Percentiles rank a stretch among this genome's conserved stretches.
These are phyloP conservation scores for Hyles euphorbiae DNA, from an alignment of 1,140 invertebrate genomes.

Conservation along the genomic window DNA sequence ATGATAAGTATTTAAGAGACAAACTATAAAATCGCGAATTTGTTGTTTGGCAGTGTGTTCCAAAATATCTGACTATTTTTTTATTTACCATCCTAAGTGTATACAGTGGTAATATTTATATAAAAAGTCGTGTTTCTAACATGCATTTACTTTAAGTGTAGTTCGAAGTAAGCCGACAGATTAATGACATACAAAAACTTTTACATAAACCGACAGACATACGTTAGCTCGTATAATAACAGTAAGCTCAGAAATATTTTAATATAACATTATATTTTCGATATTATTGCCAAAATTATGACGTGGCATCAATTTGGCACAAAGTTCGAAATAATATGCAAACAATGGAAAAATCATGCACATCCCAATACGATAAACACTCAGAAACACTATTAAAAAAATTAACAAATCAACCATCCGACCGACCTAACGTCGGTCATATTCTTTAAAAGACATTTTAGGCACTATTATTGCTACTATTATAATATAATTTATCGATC, in stretches of 20 bases:
- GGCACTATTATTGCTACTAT: slow-evolving; percentile 74
- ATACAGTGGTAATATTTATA: too few relatives aligned
- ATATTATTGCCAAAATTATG: slow-evolving; percentile 44
- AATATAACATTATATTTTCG: slow-evolving; percentile 35
- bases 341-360: slow-evolving; percentile 33
- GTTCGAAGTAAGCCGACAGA: too few relatives aligned
- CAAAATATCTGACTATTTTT: too few relatives aligned
- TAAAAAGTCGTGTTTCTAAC: too few relatives aligned
- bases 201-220: too few relatives aligned
- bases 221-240: slow-evolving; percentile 1
- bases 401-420: slow-evolving; percentile 65
- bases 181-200: too few relatives aligned
- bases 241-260: slow-evolving; percentile 49
- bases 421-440: slow-evolving; percentile 44
- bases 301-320: slow-evolving; percentile 57
- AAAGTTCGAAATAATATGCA: slow-evolving; percentile 24
- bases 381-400: slow-evolving; percentile 58
- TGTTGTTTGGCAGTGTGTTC: too few relatives aligned
- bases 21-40: too few relatives aligned
- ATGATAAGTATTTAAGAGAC: too few relatives aligned
- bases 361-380: slow-evolving; percentile 42
- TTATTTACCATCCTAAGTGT: too few relatives aligned
- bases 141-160: too few relatives aligned
- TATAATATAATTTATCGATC: slow-evolving; percentile 62
- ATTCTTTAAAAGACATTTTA: slow-evolving; percentile 69